Evolutionary conservation across 2,797 vertebrate genomes (phyloP).

Genomic region (Petrocephalus schoutedeni): DNA sequence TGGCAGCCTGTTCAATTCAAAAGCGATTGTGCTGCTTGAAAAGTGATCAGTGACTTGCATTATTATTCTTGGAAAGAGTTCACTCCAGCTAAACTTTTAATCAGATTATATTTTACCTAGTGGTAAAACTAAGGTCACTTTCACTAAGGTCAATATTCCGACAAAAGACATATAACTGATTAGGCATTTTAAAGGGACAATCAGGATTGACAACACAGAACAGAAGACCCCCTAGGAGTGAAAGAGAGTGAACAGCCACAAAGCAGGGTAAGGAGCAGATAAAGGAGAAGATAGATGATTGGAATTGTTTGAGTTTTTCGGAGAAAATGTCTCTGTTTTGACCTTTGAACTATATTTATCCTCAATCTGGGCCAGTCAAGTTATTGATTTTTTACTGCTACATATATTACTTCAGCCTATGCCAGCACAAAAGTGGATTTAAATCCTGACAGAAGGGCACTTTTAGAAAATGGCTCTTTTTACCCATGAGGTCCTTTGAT

Average conservation of each 20-base stretch:
- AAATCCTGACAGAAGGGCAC: slow-evolving; percentile 1
- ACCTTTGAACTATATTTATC: slow-evolving; percentile 13
- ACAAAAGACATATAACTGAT: background rate
- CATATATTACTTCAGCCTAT: background rate
- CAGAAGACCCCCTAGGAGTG: background rate
- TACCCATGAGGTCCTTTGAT: background rate
- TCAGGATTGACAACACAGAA: no score
- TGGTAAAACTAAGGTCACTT: no score
- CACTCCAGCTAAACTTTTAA: background rate
- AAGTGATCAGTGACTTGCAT: background rate
- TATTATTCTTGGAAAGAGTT: background rate
- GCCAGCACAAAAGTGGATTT: background rate
- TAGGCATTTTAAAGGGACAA: slow-evolving; percentile 2
- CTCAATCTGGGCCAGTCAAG: background rate
- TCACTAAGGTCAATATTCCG: background rate
- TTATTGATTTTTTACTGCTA: slow-evolving; percentile 19
- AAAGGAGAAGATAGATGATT: background rate
- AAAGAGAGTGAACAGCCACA: background rate
- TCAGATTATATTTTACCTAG: background rate
- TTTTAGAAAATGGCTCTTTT: background rate
- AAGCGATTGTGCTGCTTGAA: background rate
- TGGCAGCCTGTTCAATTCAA: background rate
- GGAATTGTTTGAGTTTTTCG: background rate
- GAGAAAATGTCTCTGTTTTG: background rate
- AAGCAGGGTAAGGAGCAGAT: background rate